Base-by-base conservation (phyloP, 2,888 invertebrate genomes). In the Sicus ferrugineus region DNA sequence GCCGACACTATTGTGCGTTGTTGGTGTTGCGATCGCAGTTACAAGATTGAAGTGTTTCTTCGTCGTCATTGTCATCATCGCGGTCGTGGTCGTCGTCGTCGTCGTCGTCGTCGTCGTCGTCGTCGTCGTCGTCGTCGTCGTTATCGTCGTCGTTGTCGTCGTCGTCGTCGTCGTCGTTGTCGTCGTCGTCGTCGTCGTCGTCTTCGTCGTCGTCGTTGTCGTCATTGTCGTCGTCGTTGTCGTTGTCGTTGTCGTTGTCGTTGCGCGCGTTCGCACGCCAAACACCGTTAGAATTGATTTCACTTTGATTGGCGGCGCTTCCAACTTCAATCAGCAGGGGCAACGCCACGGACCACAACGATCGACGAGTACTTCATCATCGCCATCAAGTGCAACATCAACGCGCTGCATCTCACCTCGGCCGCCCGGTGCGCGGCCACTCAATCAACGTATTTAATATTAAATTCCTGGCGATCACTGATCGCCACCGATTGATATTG, bases 401-500 rank as follows among this genome's bases (percentile, higher is more conserved):
- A 1, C 38, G 54, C 42, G 56, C 54, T n/a, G n/a, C n/a, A n/a
- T n/a, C n/a, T n/a, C n/a, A n/a, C n/a, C n/a, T n/a, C n/a, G n/a
- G n/a, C n/a, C n/a, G n/a, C n/a, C n/a, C n/a, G n/a, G n/a, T n/a
- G 7, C 54, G 26, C 54, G 54, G 26, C 9, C 26, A 71, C 75
- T 73, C 75, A 73, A 75, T 75, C 73, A 73, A 72, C 71, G 73
- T 72, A 34, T 76, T 74, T 74, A 75, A 74, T 74, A 75, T 77
- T 76, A 75, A 72, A 77, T 77, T 75, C 73, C 63, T 52, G n/a
- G n/a, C n/a, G 64, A 66, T 71, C 68, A 62, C 46, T 64, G 73
- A 74, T 73, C 75, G 75, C 73, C 75, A 74, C 72, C 73, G 73
- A 67, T 74, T 73, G 76, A 76, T 73, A 71, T 71, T 77, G 77